These are phyloP conservation scores for Pogoniulus pusillus DNA, from an alignment of 2,797 vertebrate species.

Conservation along the genomic window DNA sequence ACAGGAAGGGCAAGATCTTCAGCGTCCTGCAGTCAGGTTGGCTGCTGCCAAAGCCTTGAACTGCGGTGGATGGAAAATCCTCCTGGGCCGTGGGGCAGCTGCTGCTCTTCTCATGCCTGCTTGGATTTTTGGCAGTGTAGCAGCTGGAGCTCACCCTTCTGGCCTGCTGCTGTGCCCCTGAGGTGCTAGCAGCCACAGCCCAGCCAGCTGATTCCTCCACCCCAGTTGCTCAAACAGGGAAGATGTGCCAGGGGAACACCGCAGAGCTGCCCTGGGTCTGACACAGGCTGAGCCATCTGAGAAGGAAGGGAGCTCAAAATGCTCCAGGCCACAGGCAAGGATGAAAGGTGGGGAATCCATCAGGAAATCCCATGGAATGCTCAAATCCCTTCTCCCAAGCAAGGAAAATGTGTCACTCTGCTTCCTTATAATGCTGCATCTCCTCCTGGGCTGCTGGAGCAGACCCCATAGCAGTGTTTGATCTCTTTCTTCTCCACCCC, in stretches of 20 bases:
- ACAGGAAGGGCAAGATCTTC: neutral
- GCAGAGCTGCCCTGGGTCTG: neutral
- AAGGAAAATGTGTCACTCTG: fast-evolving
- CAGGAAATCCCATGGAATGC: fast-evolving
- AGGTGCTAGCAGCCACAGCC: neutral
- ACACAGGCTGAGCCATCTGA: neutral
- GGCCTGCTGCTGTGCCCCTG: neutral
- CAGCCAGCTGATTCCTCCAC: neutral
- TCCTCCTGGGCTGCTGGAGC: neutral
- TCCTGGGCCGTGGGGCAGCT: fast-evolving
- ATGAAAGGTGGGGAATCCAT: neutral
- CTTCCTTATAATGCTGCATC: fast-evolving
- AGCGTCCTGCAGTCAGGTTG: fast-evolving
- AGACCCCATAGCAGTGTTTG: neutral
- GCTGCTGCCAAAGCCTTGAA: neutral
- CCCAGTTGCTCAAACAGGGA: neutral
- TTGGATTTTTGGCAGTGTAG: neutral
- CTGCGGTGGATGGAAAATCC: neutral
- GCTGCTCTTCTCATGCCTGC: neutral
- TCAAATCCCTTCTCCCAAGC: neutral
- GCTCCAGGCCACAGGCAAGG: neutral
- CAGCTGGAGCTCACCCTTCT: neutral
- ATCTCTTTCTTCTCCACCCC: neutral
- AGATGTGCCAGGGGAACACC: fast-evolving
- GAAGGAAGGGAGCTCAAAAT: neutral